Percentiles rank a stretch among this genome's conserved stretches.
phyloP scores from a whole-genome alignment of 2,888 invertebrate genomes.

The Pherbina coryleti region DNA sequence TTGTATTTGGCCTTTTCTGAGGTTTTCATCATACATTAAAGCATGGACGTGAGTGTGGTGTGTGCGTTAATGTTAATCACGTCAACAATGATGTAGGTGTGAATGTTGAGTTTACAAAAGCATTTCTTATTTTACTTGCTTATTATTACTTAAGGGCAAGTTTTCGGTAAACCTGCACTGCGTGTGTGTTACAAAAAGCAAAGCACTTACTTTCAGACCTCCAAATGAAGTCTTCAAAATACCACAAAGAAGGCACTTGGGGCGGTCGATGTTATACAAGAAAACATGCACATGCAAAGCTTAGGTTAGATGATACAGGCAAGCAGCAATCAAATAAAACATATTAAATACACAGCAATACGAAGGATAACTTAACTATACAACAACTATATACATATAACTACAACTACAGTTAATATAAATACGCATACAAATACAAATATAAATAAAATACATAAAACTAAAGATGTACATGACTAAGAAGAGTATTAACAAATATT shows the following conservation, averaged over 20 bases:
- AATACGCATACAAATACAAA: too few species aligned
- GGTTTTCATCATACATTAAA: neutral
- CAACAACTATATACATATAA: too few species aligned
- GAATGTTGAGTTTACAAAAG: conserved; percentile 2
- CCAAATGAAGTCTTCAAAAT: neutral
- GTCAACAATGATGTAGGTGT: neutral
- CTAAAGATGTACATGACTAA: too few species aligned
- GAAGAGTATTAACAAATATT: too few species aligned
- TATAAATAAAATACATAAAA: too few species aligned
- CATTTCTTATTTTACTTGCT: neutral
- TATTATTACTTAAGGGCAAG: neutral
- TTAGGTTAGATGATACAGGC: neutral
- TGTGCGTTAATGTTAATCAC: neutral
- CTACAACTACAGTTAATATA: too few species aligned
- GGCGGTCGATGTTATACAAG: neutral
- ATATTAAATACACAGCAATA: too few species aligned
- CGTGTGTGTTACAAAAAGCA: conserved; percentile 34
- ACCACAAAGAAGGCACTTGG: too few species aligned
- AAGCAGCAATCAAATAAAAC: too few species aligned
- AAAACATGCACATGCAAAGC: neutral
- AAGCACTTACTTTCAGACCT: conserved; percentile 20
- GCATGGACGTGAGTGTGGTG: neutral
- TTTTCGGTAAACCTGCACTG: conserved; percentile 7
- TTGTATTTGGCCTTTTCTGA: neutral
- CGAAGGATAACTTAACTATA: too few species aligned